These are phyloP conservation scores for Idaea dimidiata DNA, from an alignment of 2,888 invertebrate species.

Conservation along the genomic window DNA sequence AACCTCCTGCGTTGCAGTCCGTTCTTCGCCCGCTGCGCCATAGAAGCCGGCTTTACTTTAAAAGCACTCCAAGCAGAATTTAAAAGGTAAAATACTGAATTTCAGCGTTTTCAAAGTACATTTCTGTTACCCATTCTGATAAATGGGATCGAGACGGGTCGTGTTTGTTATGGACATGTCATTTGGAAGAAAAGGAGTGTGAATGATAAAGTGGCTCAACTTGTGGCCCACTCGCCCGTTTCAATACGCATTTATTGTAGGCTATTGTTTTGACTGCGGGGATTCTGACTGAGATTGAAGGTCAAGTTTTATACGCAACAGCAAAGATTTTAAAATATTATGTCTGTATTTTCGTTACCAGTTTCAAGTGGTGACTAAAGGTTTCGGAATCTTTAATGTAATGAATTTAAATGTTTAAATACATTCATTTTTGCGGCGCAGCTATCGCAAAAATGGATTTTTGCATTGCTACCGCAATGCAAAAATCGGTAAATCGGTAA, in stretches of 20 bases:
- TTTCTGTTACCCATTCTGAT: slow-evolving; percentile 8
- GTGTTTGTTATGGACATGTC: slow-evolving; percentile 14
- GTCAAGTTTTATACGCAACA: not conserved
- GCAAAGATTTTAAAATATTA: too few species aligned
- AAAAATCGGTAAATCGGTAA: too few species aligned
- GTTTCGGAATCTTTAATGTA: not conserved
- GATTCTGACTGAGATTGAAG: not conserved
- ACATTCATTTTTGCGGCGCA: too few species aligned
- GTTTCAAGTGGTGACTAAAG: not conserved
- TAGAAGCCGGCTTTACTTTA: too few species aligned
- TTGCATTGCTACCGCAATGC: too few species aligned
- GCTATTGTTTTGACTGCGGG: not conserved
- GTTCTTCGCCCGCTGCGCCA: too few species aligned
- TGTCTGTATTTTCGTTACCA: too few species aligned
- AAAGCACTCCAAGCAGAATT: not conserved
- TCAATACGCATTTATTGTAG: not conserved
- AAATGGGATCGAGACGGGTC: slow-evolving; percentile 13
- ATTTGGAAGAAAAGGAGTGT: slow-evolving; percentile 9
- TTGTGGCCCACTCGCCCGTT: not conserved
- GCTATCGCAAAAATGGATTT: too few species aligned
- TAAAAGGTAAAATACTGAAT: not conserved
- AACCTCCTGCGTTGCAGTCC: too few species aligned
- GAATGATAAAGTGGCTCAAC: slow-evolving; percentile 11
- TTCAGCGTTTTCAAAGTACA: slow-evolving; percentile 4
- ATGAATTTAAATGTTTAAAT: not conserved